phyloP scores from a whole-genome alignment of 2,797 vertebrate genomes.

The Hypotaenidia okinawae region DNA sequence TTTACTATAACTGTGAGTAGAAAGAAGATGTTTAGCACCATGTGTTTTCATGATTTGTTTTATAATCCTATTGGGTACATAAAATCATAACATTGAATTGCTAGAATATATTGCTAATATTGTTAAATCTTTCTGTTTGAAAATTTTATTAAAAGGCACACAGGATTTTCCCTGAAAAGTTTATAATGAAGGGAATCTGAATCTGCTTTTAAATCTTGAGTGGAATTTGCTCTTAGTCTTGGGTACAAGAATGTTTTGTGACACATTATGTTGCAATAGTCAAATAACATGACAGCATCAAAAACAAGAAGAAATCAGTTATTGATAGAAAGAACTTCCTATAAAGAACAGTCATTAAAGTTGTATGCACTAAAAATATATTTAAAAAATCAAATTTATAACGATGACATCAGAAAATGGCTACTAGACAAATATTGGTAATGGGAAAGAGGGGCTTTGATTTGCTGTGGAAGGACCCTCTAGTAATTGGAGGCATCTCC shows the following conservation, averaged over 20 bases:
- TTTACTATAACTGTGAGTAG: background rate
- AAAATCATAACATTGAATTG: background rate
- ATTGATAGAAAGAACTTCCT: background rate
- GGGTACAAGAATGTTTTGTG: background rate
- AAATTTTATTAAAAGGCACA: background rate
- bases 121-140: background rate
- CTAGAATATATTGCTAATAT: background rate
- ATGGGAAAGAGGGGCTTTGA: background rate
- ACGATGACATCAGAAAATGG: background rate
- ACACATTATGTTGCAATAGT: background rate
- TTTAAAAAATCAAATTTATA: background rate
- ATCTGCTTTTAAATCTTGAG: background rate
- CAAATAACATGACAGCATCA: background rate
- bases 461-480: background rate
- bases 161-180: background rate
- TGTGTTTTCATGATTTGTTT: background rate
- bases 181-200: background rate
- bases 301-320: background rate
- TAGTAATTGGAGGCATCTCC: background rate
- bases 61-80: background rate
- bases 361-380: background rate
- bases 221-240: background rate
- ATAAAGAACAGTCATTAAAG: background rate
- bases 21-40: constrained; percentile 7
- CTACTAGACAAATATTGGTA: background rate